Evolutionary conservation across 2,888 invertebrate species (phyloP), one percentile per base, ranked within the genome.

Genomic region (Drosophila eohydei): DNA sequence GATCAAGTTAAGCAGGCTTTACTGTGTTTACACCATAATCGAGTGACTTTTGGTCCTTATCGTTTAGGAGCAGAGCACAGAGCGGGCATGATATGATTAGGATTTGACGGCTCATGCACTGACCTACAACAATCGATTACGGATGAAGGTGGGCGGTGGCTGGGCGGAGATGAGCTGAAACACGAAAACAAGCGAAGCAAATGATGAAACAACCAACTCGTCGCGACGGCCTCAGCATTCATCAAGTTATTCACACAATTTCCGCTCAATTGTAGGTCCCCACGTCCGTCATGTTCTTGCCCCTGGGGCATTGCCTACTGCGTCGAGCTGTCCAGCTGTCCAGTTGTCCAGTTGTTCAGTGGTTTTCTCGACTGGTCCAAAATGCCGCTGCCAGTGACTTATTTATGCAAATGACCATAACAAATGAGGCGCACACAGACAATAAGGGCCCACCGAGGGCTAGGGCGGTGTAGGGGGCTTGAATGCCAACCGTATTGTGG

Each of bases 321-420:
- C n/a, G 63, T 34, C 64, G 30, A 46, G 50, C n/a, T 32, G 52
- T 30, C 44, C 14, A 0, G 4, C 3, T 30, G 48, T 44, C 26
- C 44, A 3, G 26, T 4, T 44, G 44, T 50, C 48, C 48, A 50
- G 48, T 46, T 66, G 68, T 61, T 50, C 72, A 59, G 52, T 60
- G 57, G 58, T 50, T 11, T 44, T 54, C 50, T 28, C 69, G 63
- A 63, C 78, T 66, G 74, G 68, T 72, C 68, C 81, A 71, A 81
- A 50, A 74, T 78, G 78, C 68, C 78, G 62, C 75, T 78, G 75
- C 74, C 80, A 84, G 85, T 88, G 89, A 88, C 85, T 88, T 86
- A 88, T 88, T 86, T 88, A 88, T 88, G 85, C 89, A 86, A 88
- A 88, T 88, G 88, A 78, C 87, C 81, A 86, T 88, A 86, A 83